Evolutionary conservation across 2,888 invertebrate species (phyloP).

Genomic region (Lathronympha strigana): DNA sequence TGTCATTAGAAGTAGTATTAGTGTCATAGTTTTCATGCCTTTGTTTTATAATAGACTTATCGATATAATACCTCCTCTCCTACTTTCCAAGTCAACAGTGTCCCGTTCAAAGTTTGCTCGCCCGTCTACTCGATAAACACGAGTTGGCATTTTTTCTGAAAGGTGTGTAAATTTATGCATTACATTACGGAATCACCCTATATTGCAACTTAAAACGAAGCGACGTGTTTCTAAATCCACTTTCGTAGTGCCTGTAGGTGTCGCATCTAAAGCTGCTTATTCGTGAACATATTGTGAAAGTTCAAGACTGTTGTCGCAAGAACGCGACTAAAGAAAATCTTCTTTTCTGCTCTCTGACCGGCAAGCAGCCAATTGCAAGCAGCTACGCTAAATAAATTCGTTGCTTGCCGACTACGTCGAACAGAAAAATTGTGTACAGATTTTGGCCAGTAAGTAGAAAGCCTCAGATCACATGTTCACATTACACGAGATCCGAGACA

Average conservation of each 20-base stretch:
- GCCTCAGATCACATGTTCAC: no score
- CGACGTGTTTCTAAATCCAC: slow-evolving; percentile 69
- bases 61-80: not conserved
- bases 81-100: slow-evolving; percentile 18
- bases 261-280: slow-evolving; percentile 44
- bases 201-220: slow-evolving; percentile 58
- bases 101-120: slow-evolving; percentile 17
- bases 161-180: slow-evolving; percentile 40
- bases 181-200: slow-evolving; percentile 39
- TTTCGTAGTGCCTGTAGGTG: slow-evolving; percentile 61
- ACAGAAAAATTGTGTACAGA: no score
- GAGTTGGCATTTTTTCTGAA: slow-evolving; percentile 25
- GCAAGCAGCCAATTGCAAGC: no score
- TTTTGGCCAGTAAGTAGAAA: no score
- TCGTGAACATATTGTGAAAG: slow-evolving; percentile 2
- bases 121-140: slow-evolving; percentile 31
- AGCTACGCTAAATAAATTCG: no score
- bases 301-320: not conserved
- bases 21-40: no score
- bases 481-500: no score
- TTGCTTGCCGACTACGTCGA: no score
- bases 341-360: no score
- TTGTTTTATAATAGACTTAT: no score
- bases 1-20: no score
- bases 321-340: no score